Percentiles rank a stretch among this genome's conserved stretches.
These are phyloP conservation scores for Syrphus vitripennis DNA, from an alignment of 2,888 invertebrate genomes.

Conservation along the genomic window DNA sequence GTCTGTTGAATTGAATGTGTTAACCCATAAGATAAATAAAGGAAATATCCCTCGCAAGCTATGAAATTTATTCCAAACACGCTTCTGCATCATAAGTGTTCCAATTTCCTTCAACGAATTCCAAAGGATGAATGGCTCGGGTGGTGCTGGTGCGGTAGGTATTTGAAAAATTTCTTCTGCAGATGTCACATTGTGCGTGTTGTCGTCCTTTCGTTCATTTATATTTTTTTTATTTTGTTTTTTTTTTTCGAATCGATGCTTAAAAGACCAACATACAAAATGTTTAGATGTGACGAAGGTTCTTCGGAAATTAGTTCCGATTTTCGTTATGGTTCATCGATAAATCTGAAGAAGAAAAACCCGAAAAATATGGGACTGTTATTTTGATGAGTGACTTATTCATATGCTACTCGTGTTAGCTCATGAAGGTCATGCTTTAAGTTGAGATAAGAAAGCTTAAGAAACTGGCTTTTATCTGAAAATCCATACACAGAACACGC, in stretches of 20 bases:
- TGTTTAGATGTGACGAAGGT: slow-evolving; percentile 31
- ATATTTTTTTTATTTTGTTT: neutral
- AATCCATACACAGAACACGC: neutral
- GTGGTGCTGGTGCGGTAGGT: too few relatives aligned
- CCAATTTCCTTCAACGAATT: slow-evolving; percentile 55
- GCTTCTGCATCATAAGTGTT: slow-evolving; percentile 65
- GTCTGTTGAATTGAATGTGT: slow-evolving; percentile 18
- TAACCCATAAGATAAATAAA: slow-evolving; percentile 40
- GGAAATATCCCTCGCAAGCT: slow-evolving; percentile 32
- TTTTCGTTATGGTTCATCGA: slow-evolving; percentile 31
- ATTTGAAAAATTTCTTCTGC: slow-evolving; percentile 47
- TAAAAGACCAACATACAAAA: neutral
- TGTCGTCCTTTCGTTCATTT: neutral
- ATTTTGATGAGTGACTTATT: neutral
- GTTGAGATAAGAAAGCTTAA: neutral
- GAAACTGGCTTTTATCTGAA: neutral
- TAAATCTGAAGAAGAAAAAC: slow-evolving; percentile 43
- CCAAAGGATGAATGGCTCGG: slow-evolving; percentile 20
- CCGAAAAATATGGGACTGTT: neutral
- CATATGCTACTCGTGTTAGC: neutral
- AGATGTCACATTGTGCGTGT: slow-evolving; percentile 21
- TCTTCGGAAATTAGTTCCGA: slow-evolving; percentile 45
- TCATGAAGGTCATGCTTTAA: slow-evolving; percentile 7
- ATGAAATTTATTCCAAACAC: slow-evolving; percentile 63
- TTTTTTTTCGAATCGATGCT: neutral